phyloP scores from a whole-genome alignment of 2,888 invertebrate genomes.

The Lamellibrachia satsuma region DNA sequence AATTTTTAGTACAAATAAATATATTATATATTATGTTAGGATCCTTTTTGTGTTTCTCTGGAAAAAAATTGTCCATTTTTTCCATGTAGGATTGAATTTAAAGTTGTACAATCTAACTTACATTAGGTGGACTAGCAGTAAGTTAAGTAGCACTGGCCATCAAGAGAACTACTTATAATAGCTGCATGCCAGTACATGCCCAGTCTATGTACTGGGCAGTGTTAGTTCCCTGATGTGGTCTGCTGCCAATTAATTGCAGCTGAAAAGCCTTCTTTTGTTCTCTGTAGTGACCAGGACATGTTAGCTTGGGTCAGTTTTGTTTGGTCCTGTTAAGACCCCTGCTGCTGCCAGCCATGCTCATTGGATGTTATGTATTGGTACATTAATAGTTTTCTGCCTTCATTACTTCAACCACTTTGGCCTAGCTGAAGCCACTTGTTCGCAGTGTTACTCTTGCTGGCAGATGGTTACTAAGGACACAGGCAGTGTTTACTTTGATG shows the following conservation, averaged over 20 bases:
- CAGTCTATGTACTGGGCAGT: background rate
- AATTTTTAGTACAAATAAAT: no score
- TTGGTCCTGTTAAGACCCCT: background rate
- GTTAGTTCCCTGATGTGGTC: background rate
- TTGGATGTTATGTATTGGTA: background rate
- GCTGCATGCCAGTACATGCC: no score
- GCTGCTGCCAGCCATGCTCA: background rate
- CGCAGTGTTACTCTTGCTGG: background rate
- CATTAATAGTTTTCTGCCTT: background rate
- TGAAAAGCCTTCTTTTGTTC: background rate
- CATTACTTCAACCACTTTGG: background rate
- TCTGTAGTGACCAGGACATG: conserved; percentile 3
- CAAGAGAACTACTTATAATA: no score
- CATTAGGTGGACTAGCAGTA: no score
- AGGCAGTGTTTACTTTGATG: background rate
- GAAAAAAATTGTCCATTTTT: no score
- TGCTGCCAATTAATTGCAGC: conserved; percentile 6
- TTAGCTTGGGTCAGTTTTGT: conserved; percentile 13
- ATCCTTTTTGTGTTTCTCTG: no score
- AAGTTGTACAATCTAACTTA: no score
- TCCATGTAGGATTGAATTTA: no score
- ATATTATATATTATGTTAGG: no score
- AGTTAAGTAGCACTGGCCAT: no score
- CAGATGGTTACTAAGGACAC: background rate
- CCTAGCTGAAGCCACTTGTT: background rate